Conservation (phyloP, 1,140 invertebrate genomes). For the Lutraria rhynchaena region DNA sequence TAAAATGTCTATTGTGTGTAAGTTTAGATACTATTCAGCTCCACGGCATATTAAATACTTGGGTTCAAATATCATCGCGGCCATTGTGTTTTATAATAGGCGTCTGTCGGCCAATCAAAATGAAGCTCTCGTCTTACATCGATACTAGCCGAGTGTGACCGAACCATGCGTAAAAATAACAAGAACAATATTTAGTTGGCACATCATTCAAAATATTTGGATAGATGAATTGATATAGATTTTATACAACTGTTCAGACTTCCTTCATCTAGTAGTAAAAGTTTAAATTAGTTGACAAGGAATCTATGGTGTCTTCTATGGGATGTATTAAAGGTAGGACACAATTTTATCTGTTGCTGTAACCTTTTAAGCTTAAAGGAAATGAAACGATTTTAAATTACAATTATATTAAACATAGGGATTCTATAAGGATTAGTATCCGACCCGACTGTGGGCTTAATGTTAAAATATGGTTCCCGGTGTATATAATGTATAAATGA, state of each 20-base stretch:
- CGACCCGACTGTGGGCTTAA: too few species aligned
- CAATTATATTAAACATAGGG: too few species aligned
- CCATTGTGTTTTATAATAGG: slow-evolving; percentile 47
- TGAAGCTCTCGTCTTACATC: slow-evolving; percentile 27
- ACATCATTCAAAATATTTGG: slow-evolving; percentile 30
- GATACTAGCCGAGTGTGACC: slow-evolving; percentile 7
- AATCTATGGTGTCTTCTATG: too few species aligned
- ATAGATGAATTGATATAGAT: slow-evolving; percentile 8
- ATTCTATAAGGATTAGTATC: too few species aligned
- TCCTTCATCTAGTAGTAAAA: not conserved
- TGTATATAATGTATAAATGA: too few species aligned
- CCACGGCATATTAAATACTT: slow-evolving; percentile 51
- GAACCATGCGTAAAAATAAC: slow-evolving; percentile 17
- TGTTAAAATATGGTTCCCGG: too few species aligned
- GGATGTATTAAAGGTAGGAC: too few species aligned
- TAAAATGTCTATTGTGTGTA: slow-evolving; percentile 30
- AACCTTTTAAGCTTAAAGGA: too few species aligned
- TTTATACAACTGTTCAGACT: not conserved
- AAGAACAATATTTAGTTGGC: slow-evolving; percentile 38
- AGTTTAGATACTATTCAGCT: slow-evolving; percentile 33
- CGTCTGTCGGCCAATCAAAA: slow-evolving; percentile 40
- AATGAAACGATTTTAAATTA: too few species aligned
- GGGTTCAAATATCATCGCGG: slow-evolving; percentile 30
- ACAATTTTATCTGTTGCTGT: too few species aligned
- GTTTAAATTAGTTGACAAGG: not conserved